phyloP scores from a whole-genome alignment of 2,888 invertebrate genomes.

The Drosophila neonasuta region DNA sequence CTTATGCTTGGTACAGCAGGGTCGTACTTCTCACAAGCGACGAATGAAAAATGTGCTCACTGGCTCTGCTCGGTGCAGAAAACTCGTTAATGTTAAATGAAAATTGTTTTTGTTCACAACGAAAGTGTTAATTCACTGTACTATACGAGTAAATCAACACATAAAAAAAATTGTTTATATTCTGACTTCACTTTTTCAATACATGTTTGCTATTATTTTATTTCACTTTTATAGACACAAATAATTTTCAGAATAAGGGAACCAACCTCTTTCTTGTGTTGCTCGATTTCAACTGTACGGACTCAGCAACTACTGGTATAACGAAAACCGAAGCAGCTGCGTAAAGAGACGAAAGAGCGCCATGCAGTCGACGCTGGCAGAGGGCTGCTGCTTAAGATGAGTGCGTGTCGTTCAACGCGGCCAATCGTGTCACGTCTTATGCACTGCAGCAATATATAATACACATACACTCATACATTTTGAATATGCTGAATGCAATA shows the following conservation, averaged over 20 bases:
- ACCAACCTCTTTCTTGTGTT: conserved; percentile 75
- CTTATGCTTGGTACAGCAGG: conserved; percentile 49
- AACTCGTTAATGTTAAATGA: conserved; percentile 18
- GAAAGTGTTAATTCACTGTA: conserved; percentile 30
- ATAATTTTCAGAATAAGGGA: conserved; percentile 10
- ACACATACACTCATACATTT: too few relatives aligned
- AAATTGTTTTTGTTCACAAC: conserved; percentile 1
- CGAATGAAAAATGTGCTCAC: conserved; percentile 30
- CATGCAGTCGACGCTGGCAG: conserved; percentile 21
- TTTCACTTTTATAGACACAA: conserved; percentile 21
- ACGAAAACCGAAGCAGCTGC: conserved; percentile 51
- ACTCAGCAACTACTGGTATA: conserved; percentile 36
- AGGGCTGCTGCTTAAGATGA: conserved; percentile 21
- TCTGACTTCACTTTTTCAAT: conserved; percentile 5
- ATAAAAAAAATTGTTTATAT: conserved; percentile 8
- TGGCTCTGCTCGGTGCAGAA: background rate
- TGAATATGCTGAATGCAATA: background rate
- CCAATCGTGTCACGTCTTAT: conserved; percentile 14
- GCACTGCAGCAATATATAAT: background rate
- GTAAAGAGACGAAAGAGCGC: conserved; percentile 12
- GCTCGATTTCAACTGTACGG: conserved; percentile 78
- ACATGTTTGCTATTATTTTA: background rate
- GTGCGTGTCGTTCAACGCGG: conserved; percentile 34
- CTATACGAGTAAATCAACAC: conserved; percentile 5
- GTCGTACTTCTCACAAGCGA: conserved; percentile 41